These are phyloP conservation scores for Arremon aurantiirostris DNA, from an alignment of 2,797 vertebrate genomes.

Conservation along the genomic window DNA sequence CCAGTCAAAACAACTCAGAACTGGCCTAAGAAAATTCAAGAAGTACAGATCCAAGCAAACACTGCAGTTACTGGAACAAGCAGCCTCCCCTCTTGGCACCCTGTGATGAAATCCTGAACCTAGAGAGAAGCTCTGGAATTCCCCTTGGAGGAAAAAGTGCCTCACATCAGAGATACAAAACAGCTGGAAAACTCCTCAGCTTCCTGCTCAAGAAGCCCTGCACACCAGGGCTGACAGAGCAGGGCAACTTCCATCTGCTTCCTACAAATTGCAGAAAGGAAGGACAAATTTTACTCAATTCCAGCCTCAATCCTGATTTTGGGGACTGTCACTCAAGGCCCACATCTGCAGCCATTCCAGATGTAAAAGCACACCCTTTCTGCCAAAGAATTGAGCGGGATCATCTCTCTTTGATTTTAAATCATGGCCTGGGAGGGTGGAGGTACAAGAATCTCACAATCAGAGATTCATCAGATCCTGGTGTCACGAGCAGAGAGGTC, in stretches of 20 bases:
- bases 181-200: constrained; percentile 42
- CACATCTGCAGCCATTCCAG: background rate
- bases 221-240: background rate
- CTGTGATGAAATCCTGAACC: constrained; percentile 38
- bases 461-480: background rate
- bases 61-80: background rate
- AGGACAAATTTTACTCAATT: background rate
- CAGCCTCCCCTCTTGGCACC: accelerated
- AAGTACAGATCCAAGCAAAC: background rate
- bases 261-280: background rate
- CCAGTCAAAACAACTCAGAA: background rate
- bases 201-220: background rate
- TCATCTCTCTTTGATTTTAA: background rate
- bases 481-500: background rate
- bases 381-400: background rate
- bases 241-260: background rate
- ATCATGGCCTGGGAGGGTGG: background rate
- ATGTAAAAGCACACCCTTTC: background rate
- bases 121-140: constrained; percentile 28
- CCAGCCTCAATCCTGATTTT: background rate
- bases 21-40: background rate
- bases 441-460: accelerated
- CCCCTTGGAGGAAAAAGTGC: constrained; percentile 23
- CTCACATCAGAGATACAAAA: background rate
- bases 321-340: background rate